Base-by-base conservation (phyloP, 37 sponge, comb jelly and placozoan genomes). In the Haliclona indistincta region DNA sequence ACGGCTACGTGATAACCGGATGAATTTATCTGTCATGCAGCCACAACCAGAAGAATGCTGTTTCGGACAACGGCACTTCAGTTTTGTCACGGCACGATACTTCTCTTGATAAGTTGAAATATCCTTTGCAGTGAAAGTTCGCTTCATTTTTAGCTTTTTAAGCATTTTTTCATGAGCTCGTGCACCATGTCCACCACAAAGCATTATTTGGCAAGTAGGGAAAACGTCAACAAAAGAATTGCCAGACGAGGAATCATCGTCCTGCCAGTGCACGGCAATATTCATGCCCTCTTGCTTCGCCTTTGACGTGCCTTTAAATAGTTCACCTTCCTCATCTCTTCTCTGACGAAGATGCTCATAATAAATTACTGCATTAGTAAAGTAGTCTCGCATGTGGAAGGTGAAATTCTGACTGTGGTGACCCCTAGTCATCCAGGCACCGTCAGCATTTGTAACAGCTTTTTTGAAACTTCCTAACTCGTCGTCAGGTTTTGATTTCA, bases 181-280 rank as follows among this genome's bases (percentile, higher is more conserved):
- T 1, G 53, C 63, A 13, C 39, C 51, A 32, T 84, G 84, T 0
- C 84, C 84, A 34, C 67, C 84, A 60, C 85, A 84, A 11, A 70
- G 8, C 78, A 77, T 84, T 22, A 71, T 30, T 37, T 43, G 47
- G 3, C 64, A 63, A n/a, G 37, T 5, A 0, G 43, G 26, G 32
- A 43, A 77, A 0, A 52, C 4, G 8, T 36, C 26, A 10, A 13
- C 6, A 23, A 34, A 30, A 3, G 22, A 32, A 44, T n/a, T n/a
- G n/a, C n/a, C n/a, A n/a, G n/a, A n/a, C n/a, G n/a, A n/a, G n/a
- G n/a, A n/a, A n/a, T n/a, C n/a, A n/a, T n/a, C n/a, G n/a, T n/a
- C n/a, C n/a, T n/a, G n/a, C n/a, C n/a, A n/a, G n/a, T n/a, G n/a
- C n/a, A n/a, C n/a, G n/a, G n/a, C n/a, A n/a, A n/a, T n/a, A n/a